Evolutionary conservation across 2,888 invertebrate species (phyloP).

Genomic region (Cremastinae sp.): DNA sequence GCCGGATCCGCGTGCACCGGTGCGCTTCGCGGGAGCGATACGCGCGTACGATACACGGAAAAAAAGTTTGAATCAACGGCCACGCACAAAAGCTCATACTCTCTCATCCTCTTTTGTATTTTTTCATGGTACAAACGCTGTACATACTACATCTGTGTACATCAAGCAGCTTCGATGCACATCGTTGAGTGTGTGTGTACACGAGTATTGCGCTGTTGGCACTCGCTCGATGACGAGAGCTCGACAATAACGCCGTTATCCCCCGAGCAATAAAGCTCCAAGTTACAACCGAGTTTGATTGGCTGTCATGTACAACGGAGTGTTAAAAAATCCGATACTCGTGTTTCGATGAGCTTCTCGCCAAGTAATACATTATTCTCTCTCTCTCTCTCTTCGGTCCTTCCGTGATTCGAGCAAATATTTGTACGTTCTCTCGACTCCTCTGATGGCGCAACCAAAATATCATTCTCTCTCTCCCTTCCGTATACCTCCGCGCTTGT

Average conservation of each 20-base stretch:
- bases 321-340: slow-evolving; percentile 31
- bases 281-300: slow-evolving; percentile 41
- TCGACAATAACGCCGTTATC: background rate
- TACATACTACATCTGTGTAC: background rate
- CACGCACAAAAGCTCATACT: slow-evolving; percentile 6
- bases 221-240: background rate
- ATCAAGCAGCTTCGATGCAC: slow-evolving; percentile 9
- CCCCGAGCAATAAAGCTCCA: slow-evolving; percentile 15
- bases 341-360: slow-evolving; percentile 29
- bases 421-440: too few species aligned
- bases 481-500: too few species aligned
- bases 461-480: too few species aligned
- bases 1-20: background rate
- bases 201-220: background rate
- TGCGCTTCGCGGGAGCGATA: slow-evolving; percentile 9
- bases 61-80: slow-evolving; percentile 47
- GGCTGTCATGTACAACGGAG: background rate
- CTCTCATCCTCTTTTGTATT: slow-evolving; percentile 12
- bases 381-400: too few species aligned
- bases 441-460: too few species aligned
- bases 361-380: slow-evolving; percentile 10
- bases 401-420: too few species aligned
- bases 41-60: background rate
- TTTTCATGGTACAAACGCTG: too few species aligned
- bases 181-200: background rate